These are phyloP conservation scores for Acanthochromis polyacanthus DNA, from an alignment of 2,113 vertebrate genomes.

Conservation along the genomic window DNA sequence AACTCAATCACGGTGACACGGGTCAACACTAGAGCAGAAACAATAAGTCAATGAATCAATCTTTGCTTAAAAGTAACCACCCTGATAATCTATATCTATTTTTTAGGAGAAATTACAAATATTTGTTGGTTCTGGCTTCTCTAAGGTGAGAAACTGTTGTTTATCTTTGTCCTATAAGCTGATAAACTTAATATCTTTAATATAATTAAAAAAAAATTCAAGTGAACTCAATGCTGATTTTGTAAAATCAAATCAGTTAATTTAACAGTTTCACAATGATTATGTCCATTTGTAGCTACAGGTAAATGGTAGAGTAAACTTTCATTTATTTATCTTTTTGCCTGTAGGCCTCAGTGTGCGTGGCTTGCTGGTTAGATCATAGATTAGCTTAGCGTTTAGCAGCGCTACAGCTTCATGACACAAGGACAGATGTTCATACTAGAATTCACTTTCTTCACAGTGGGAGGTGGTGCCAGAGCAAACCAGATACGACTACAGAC, in stretches of 20 bases:
- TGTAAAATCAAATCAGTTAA: too few species aligned
- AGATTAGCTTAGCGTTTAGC: slow-evolving; percentile 5
- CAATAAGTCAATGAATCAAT: neutral
- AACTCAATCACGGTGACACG: neutral
- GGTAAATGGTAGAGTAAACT: too few species aligned
- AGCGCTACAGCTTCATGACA: neutral
- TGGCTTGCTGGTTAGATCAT: neutral
- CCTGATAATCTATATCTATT: neutral
- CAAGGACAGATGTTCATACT: neutral
- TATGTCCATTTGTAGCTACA: too few species aligned
- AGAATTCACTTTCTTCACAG: slow-evolving; percentile 20
- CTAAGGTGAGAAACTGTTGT: neutral
- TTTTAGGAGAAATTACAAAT: too few species aligned
- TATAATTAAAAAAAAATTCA: neutral
- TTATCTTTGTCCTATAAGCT: neutral
- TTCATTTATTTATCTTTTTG: too few species aligned
- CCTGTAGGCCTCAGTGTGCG: neutral
- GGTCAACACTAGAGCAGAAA: neutral
- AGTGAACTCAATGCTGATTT: neutral
- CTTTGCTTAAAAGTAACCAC: too few species aligned
- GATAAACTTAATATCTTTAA: neutral
- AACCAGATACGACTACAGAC: slow-evolving; percentile 24
- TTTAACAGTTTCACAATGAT: too few species aligned
- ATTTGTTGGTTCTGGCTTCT: neutral
- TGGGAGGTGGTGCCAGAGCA: slow-evolving; percentile 26